Percentiles rank a stretch among this genome's conserved stretches.
Conservation (phyloP, 2,113 vertebrate species). For the Chunga burmeisteri region DNA sequence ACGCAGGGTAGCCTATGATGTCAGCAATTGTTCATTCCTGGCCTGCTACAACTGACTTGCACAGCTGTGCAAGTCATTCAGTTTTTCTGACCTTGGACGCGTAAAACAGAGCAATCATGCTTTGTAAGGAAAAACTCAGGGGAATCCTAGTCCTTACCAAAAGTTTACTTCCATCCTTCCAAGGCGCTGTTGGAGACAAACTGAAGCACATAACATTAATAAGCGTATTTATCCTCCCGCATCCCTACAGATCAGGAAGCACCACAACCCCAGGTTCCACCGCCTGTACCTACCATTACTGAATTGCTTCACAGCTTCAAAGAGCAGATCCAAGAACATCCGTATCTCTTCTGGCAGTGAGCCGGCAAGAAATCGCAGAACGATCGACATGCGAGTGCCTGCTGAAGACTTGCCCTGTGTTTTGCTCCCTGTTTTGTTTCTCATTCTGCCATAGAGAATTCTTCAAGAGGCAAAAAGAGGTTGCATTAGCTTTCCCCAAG, state of each 20-base stretch:
- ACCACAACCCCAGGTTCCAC: not conserved
- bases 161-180: not conserved
- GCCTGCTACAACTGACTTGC: not conserved
- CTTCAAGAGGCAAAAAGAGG: slow-evolving; percentile 70
- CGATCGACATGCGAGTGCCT: slow-evolving; percentile 84
- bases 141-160: not conserved
- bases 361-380: slow-evolving; percentile 90
- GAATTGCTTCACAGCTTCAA: slow-evolving; percentile 88
- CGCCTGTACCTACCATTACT: slow-evolving; percentile 74
- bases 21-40: not conserved
- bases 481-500: slow-evolving; percentile 18
- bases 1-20: not conserved
- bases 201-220: not conserved
- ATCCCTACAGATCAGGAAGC: not conserved
- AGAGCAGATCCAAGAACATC: slow-evolving; percentile 90
- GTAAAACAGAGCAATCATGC: not conserved
- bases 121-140: not conserved
- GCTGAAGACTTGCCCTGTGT: slow-evolving; percentile 89
- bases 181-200: not conserved
- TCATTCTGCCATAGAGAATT: slow-evolving; percentile 93
- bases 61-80: not conserved
- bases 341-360: slow-evolving; percentile 87
- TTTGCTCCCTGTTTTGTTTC: slow-evolving; percentile 90
- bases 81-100: not conserved
- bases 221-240: not conserved